Percentiles rank a stretch among this genome's conserved stretches.
phyloP scores from a whole-genome alignment of 2,888 invertebrate species.

The Molorchus minor region DNA sequence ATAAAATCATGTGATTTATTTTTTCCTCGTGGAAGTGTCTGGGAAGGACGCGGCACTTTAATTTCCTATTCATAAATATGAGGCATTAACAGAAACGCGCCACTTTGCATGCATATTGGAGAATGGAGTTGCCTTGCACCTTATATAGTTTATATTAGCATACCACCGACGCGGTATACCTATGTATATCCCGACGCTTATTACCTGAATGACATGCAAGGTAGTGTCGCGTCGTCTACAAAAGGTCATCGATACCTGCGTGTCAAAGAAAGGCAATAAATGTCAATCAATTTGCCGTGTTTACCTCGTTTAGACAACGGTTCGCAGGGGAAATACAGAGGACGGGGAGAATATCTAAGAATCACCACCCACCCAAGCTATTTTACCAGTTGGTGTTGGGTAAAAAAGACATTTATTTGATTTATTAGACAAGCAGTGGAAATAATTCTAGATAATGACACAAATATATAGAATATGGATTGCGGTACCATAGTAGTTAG shows the following conservation, averaged over 20 bases:
- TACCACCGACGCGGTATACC: too few relatives aligned
- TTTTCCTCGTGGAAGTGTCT: background rate
- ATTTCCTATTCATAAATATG: slow-evolving; percentile 46
- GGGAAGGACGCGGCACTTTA: slow-evolving; percentile 40
- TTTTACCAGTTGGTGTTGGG: too few relatives aligned
- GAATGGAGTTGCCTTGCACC: slow-evolving; percentile 40
- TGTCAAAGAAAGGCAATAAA: background rate
- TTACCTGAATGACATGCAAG: too few relatives aligned
- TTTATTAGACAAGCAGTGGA: too few relatives aligned
- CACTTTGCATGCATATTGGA: slow-evolving; percentile 41
- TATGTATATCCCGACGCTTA: too few relatives aligned
- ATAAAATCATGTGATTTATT: background rate
- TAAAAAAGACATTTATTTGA: too few relatives aligned
- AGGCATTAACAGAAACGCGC: slow-evolving; percentile 38
- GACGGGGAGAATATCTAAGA: too few relatives aligned
- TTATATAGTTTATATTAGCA: slow-evolving; percentile 42
- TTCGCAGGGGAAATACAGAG: too few relatives aligned
- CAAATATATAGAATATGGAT: too few relatives aligned
- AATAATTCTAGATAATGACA: too few relatives aligned
- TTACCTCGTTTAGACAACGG: slow-evolving; percentile 1
- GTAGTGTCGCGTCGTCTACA: background rate
- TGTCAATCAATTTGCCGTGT: background rate
- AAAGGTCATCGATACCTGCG: background rate
- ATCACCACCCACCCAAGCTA: too few relatives aligned
- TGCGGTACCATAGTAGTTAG: too few relatives aligned